Evolutionary conservation across 2,888 invertebrate genomes (phyloP).

Genomic region (Myopa tessellatipennis): DNA sequence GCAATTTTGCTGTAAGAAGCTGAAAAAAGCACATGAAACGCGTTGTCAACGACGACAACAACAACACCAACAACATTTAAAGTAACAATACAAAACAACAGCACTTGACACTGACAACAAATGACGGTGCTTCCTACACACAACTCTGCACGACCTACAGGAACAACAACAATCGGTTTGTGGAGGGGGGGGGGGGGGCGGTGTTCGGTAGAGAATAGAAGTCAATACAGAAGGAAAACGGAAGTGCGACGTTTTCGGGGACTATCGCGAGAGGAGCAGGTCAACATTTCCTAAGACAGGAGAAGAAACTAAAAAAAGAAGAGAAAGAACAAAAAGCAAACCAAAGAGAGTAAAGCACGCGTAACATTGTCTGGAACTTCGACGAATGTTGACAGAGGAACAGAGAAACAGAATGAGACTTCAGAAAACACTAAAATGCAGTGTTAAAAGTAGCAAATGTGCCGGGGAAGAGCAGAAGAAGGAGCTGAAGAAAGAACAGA

Average conservation of each 20-base stretch:
- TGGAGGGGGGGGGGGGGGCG: no score
- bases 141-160: conserved; percentile 1
- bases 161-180: not conserved
- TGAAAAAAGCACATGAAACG: not conserved
- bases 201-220: not conserved
- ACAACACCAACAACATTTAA: not conserved
- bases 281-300: not conserved
- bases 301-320: not conserved
- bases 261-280: not conserved
- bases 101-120: conserved; percentile 31
- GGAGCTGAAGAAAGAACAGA: not conserved
- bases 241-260: not conserved
- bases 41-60: conserved; percentile 10
- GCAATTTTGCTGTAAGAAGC: conserved; percentile 6
- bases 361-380: conserved; percentile 21
- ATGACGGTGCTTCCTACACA: conserved; percentile 8
- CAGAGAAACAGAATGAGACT: not conserved
- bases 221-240: no score
- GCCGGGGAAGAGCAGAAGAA: not conserved
- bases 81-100: not conserved
- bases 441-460: conserved; percentile 30
- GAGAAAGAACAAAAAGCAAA: conserved; percentile 1
- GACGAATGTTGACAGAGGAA: conserved; percentile 21
- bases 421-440: conserved; percentile 21
- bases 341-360: not conserved